Evolutionary conservation across 2,113 vertebrate genomes (phyloP).

Genomic region (Pelodiscus sinensis): DNA sequence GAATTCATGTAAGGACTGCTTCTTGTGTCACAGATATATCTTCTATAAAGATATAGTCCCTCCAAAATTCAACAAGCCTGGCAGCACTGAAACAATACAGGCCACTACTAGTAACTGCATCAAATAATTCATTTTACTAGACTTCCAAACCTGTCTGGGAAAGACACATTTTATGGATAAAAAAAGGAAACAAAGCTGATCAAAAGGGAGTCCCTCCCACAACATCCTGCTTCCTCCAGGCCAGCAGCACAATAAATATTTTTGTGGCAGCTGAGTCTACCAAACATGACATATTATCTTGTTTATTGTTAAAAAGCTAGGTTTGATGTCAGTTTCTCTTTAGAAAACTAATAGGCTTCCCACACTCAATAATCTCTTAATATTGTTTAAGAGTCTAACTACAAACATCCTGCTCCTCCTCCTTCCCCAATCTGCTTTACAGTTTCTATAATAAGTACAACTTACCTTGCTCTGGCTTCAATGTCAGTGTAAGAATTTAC

Average conservation of each 20-base stretch:
- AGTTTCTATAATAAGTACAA: background rate
- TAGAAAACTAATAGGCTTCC: background rate
- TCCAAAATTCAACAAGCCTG: background rate
- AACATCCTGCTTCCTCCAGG: background rate
- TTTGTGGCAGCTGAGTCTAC: background rate
- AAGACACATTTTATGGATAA: background rate
- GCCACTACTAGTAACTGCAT: background rate
- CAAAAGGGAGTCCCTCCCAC: background rate
- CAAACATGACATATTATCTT: background rate
- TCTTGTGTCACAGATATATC: background rate
- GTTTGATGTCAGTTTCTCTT: background rate
- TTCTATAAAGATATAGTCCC: background rate
- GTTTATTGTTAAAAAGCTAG: background rate
- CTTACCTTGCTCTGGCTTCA: conserved; percentile 90
- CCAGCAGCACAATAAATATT: background rate
- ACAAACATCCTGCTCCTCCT: background rate
- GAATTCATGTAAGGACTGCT: background rate
- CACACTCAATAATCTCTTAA: background rate
- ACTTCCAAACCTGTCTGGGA: background rate
- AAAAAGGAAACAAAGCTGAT: background rate
- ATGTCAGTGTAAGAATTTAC: conserved; percentile 88
- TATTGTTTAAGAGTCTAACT: background rate
- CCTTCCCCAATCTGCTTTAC: background rate
- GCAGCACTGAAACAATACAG: background rate
- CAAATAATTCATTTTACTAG: background rate